Percentiles rank a stretch among this genome's conserved stretches.
These are phyloP conservation scores for Drosophila pectinifera DNA, from an alignment of 1,140 invertebrate species.

Conservation along the genomic window DNA sequence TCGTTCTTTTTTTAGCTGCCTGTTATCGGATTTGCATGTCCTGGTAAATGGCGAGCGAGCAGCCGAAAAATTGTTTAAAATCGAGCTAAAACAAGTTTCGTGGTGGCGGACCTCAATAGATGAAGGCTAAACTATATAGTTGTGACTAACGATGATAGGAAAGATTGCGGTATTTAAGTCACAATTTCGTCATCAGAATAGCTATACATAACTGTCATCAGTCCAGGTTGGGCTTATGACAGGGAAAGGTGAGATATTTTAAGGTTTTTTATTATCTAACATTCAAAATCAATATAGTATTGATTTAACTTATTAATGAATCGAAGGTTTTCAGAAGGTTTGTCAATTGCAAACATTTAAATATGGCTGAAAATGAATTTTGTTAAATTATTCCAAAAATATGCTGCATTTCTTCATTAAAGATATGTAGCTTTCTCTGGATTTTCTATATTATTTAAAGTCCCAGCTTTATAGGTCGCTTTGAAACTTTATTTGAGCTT, in stretches of 20 bases:
- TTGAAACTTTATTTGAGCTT: too few species aligned
- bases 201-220: background rate
- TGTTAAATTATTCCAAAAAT: background rate
- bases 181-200: conserved; percentile 3
- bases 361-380: too few species aligned
- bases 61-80: conserved; percentile 60
- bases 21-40: conserved; percentile 69
- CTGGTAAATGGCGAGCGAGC: conserved; percentile 31
- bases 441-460: too few species aligned
- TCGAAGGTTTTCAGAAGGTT: too few species aligned
- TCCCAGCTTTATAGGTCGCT: too few species aligned
- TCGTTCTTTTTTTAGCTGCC: conserved; percentile 39
- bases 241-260: background rate
- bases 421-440: background rate
- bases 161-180: conserved; percentile 25
- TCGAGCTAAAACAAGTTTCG: conserved; percentile 29
- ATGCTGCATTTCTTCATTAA: background rate
- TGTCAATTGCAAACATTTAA: too few species aligned
- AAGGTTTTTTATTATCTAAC: background rate
- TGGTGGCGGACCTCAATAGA: conserved; percentile 9
- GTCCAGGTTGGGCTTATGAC: background rate
- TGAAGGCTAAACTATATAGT: conserved; percentile 3
- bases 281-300: too few species aligned
- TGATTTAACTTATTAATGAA: too few species aligned
- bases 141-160: conserved; percentile 33